A percentile compares a stretch with the other conserved stretches of the same genome.
Evolutionary conservation across 2,888 invertebrate species (phyloP).

Genomic region (Acronicta psi): DNA sequence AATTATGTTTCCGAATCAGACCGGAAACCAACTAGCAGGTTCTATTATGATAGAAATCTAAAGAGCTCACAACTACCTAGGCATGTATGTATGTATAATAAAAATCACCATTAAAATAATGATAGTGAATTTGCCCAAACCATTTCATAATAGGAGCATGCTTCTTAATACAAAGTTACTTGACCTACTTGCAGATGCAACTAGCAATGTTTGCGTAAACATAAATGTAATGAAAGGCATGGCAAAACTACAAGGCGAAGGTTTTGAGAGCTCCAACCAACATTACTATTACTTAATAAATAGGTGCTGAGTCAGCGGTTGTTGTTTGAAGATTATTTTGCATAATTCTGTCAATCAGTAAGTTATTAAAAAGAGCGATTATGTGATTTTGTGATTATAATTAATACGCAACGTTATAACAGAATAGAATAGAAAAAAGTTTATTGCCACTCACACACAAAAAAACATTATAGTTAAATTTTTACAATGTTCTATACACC

Average conservation of each 20-base stretch:
- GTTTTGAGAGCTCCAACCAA: conserved; percentile 46
- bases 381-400: no score
- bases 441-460: no score
- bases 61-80: no score
- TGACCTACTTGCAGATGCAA: conserved; percentile 66
- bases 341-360: no score
- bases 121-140: conserved; percentile 41
- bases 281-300: conserved; percentile 1
- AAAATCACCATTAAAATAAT: conserved; percentile 6
- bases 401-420: no score
- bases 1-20: conserved; percentile 21
- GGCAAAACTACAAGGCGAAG: conserved; percentile 56
- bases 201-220: conserved; percentile 65
- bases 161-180: conserved; percentile 43
- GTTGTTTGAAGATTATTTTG: conserved; percentile 2
- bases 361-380: no score
- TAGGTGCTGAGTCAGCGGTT: conserved; percentile 14
- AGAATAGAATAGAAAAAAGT: no score
- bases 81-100: conserved; percentile 7
- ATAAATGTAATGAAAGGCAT: conserved; percentile 75
- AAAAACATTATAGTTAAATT: no score
- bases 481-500: no score
- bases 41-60: conserved; percentile 38
- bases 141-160: conserved; percentile 49
- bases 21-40: conserved; percentile 23